These are phyloP conservation scores for Drosophila seguyi DNA, from an alignment of 1,140 invertebrate species.

Conservation along the genomic window DNA sequence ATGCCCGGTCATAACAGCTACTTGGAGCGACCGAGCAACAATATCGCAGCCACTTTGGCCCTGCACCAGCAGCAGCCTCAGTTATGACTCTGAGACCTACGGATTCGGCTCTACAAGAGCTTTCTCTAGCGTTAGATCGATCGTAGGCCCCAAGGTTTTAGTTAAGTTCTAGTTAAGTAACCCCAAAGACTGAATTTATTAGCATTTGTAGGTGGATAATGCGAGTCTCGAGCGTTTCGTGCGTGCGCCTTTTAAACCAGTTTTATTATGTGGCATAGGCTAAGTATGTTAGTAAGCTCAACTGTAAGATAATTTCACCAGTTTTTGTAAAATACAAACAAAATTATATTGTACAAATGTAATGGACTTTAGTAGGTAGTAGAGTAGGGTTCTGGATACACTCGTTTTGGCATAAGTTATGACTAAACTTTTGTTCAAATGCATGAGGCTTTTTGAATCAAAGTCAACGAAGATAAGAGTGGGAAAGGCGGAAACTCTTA, in stretches of 20 bases:
- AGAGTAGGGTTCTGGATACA: no score
- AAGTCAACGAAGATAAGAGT: no score
- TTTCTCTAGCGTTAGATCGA: conserved; percentile 66
- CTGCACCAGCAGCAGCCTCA: conserved; percentile 77
- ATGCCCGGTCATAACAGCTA: conserved; percentile 41
- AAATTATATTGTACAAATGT: conserved; percentile 65
- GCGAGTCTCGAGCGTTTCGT: conserved; percentile 45
- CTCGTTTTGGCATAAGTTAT: no score
- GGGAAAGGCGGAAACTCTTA: no score
- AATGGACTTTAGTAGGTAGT: no score
- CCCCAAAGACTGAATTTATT: conserved; percentile 80
- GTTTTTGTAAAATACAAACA: conserved; percentile 16
- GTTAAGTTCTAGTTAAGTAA: conserved; percentile 52
- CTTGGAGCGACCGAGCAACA: conserved; percentile 66
- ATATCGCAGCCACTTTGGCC: conserved; percentile 66
- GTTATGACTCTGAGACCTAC: conserved; percentile 85
- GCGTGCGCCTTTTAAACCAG: conserved; percentile 15
- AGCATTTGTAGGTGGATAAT: conserved; percentile 55
- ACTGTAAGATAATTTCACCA: not conserved
- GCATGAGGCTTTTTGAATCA: no score
- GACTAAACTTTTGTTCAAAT: no score
- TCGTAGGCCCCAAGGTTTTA: conserved; percentile 35
- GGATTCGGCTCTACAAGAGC: conserved; percentile 84
- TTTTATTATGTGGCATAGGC: conserved; percentile 20
- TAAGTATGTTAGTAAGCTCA: conserved; percentile 22